A percentile compares a stretch with the other conserved stretches of the same genome.
Evolutionary conservation across 2,113 vertebrate genomes (phyloP).

Genomic region (Mesitornis unicolor): DNA sequence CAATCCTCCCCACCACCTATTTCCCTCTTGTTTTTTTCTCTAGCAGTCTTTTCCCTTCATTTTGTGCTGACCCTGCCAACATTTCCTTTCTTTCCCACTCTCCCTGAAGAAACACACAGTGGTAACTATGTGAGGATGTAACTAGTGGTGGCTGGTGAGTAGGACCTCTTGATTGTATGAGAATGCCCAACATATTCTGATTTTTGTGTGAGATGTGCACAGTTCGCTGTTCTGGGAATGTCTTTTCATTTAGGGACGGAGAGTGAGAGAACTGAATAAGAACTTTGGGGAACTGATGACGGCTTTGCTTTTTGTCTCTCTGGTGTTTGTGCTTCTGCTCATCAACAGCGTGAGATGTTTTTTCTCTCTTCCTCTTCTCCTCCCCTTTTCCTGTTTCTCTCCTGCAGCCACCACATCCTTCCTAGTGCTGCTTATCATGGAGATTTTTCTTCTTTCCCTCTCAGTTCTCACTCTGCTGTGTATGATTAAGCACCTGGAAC

Average conservation of each 20-base stretch:
- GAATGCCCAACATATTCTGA: background rate
- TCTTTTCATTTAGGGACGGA: background rate
- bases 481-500: conserved; percentile 19
- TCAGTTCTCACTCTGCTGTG: background rate
- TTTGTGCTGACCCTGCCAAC: background rate
- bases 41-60: background rate
- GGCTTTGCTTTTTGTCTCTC: background rate
- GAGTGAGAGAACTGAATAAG: background rate
- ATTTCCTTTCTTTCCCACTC: background rate
- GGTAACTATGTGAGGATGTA: background rate
- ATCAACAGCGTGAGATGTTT: background rate
- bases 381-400: conserved; percentile 45
- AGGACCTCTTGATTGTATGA: background rate
- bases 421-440: background rate
- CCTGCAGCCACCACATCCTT: conserved; percentile 11
- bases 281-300: background rate
- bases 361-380: conserved; percentile 19
- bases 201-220: background rate
- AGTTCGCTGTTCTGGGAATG: background rate
- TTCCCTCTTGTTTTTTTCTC: background rate
- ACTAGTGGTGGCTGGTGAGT: background rate
- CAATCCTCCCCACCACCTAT: background rate
- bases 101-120: background rate
- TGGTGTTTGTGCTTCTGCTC: background rate
- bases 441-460: background rate